Evolutionary conservation across 30 jellyfish, hydroid and myxozoan species (phyloP).

Genomic region (Cassiopea xamachana): DNA sequence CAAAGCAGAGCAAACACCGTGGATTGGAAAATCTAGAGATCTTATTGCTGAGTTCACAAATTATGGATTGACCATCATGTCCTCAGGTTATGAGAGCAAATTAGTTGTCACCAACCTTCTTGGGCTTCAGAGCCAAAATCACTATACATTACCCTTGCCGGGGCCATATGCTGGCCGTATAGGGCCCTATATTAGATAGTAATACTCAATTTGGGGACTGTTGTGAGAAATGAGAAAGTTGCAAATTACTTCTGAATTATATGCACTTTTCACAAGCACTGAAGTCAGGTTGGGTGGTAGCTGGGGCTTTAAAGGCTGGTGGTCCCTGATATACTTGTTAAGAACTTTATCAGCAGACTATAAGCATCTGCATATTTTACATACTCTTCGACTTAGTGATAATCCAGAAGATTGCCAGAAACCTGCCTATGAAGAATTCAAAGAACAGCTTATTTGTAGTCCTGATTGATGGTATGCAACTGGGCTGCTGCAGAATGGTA

Average conservation of each 20-base stretch:
- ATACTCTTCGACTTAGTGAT: constrained; percentile 74
- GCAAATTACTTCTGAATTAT: no score
- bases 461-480: constrained; percentile 72
- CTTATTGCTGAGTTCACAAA: constrained; percentile 69
- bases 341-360: constrained; percentile 49
- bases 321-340: constrained; percentile 8
- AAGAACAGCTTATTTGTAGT: constrained; percentile 57
- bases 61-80: constrained; percentile 76
- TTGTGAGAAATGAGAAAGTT: no score
- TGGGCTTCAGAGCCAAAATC: no score
- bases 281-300: no score
- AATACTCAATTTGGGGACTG: no score
- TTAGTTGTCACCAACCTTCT: not conserved
- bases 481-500: constrained; percentile 57
- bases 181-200: no score
- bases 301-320: no score
- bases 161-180: no score
- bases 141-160: no score
- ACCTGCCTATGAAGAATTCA: constrained; percentile 42
- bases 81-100: constrained; percentile 71
- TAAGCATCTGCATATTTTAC: constrained; percentile 63
- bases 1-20: constrained; percentile 47
- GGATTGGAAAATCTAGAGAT: constrained; percentile 65
- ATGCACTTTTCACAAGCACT: no score
- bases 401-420: constrained; percentile 39